These are phyloP conservation scores for Diloba caeruleocephala DNA, from an alignment of 2,888 invertebrate genomes.

Conservation along the genomic window DNA sequence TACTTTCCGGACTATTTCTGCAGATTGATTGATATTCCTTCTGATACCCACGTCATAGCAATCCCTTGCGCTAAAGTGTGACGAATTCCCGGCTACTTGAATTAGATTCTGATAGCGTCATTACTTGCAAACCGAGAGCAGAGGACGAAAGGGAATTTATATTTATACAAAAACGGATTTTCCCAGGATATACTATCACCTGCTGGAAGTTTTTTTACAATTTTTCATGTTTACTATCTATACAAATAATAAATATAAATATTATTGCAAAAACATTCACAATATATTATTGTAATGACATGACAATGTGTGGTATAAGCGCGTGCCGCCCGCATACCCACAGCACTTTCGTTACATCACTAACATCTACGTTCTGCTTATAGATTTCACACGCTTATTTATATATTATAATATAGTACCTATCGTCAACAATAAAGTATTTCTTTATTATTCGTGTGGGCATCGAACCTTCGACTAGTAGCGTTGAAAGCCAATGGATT, in stretches of 20 bases:
- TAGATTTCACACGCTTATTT: constrained; percentile 63
- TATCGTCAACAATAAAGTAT: too few relatives aligned
- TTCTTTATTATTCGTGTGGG: too few relatives aligned
- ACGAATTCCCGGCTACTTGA: constrained; percentile 52
- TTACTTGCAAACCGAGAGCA: constrained; percentile 41
- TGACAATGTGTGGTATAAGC: constrained; percentile 42
- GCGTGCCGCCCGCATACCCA: constrained; percentile 76
- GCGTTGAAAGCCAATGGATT: too few relatives aligned
- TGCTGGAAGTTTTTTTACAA: constrained; percentile 1
- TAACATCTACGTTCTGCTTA: constrained; percentile 19
- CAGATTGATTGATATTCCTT: constrained; percentile 54
- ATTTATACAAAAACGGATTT: constrained; percentile 30
- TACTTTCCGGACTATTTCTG: constrained; percentile 47
- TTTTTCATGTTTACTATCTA: neutral
- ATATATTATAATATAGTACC: too few relatives aligned
- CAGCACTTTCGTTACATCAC: constrained; percentile 38
- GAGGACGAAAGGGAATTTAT: constrained; percentile 28
- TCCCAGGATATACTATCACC: constrained; percentile 14
- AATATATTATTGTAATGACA: constrained; percentile 39
- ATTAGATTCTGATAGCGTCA: constrained; percentile 53
- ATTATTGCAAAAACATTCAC: constrained; percentile 3
- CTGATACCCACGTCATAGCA: constrained; percentile 52
- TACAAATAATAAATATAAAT: neutral
- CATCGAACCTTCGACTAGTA: too few relatives aligned
- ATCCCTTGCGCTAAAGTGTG: constrained; percentile 49